phyloP scores from a whole-genome alignment of 2,113 vertebrate species.

The Lipotes vexillifer region DNA sequence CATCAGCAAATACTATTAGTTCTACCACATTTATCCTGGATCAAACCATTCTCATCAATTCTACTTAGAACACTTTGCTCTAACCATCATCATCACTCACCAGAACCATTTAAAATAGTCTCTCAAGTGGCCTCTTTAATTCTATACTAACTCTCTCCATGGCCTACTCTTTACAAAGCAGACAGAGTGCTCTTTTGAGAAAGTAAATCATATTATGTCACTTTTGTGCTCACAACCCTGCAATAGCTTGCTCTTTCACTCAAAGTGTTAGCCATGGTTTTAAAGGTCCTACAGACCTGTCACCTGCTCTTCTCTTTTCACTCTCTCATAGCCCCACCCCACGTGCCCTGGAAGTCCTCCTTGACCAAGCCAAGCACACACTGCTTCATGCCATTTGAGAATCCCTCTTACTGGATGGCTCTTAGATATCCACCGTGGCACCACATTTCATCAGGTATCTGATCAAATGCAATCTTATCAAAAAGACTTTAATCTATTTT shows the following conservation, averaged over 20 bases:
- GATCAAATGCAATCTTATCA: background rate
- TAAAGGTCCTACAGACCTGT: background rate
- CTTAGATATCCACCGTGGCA: background rate
- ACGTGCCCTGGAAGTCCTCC: background rate
- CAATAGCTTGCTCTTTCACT: background rate
- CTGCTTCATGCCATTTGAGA: background rate
- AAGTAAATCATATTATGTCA: background rate
- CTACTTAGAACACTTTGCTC: background rate
- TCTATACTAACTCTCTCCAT: background rate
- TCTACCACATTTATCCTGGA: background rate
- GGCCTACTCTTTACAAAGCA: background rate
- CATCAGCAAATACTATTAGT: background rate
- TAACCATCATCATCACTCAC: background rate
- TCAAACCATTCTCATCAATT: background rate
- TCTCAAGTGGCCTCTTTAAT: background rate
- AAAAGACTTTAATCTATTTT: background rate
- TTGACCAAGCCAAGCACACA: background rate
- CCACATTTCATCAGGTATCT: background rate
- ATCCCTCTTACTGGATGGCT: background rate
- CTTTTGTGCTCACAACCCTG: background rate
- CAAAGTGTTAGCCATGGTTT: background rate
- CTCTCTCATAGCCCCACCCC: background rate
- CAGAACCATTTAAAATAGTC: background rate
- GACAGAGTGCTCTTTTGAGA: background rate
- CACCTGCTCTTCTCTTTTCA: background rate